Evolutionary conservation across 2,797 vertebrate species (phyloP), one percentile per base, ranked within the genome.

Genomic region (Acrossocheilus fasciatus): DNA sequence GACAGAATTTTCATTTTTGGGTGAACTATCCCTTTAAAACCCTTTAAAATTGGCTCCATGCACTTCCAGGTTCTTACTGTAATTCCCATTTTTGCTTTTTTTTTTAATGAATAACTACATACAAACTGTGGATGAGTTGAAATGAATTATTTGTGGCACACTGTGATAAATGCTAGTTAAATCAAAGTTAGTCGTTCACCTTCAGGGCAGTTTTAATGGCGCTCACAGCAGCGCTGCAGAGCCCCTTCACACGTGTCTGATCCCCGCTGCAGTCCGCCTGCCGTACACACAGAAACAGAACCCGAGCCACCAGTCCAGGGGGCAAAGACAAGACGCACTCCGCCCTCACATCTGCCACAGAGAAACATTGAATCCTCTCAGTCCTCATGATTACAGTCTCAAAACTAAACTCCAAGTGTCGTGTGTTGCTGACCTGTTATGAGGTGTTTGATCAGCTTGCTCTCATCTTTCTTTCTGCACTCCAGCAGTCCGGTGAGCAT

Each of bases 281-380:
- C 2, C 93, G 92, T 47, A 96, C 72, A 23, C 96, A 97, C 85
- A 97, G 93, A 91, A 96, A 97, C 52, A 97, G 83, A 52, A 97
- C 18, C 1, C 89, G 91, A 85, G 96, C 95, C 1, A 94, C 91
- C 26, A 97, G 91, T 6, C 95, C 96, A 0, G 95, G 94, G 52
- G 92, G 72, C 15, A 89, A 87, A 75, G 93, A 91, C 17, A 95
- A 89, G 75, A 91, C 92, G 1, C 54, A 79, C 87, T 96, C 95
- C 0, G 81, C 91, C 6, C 93, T 93, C 80, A 96, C 83, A 43
- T 97, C 96, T 97, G 92, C 41, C 39, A 79, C 70, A 75, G 4
- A 81, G 0, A 26, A 20, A 68, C 1, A 4, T 30, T 17, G 20
- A 43, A 9, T 26, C 81, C 59, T 20, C 17, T 68, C 62, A 23